A percentile compares a stretch with the other conserved stretches of the same genome.
phyloP scores from a whole-genome alignment of 2,113 vertebrate genomes.

The Solea solea region DNA sequence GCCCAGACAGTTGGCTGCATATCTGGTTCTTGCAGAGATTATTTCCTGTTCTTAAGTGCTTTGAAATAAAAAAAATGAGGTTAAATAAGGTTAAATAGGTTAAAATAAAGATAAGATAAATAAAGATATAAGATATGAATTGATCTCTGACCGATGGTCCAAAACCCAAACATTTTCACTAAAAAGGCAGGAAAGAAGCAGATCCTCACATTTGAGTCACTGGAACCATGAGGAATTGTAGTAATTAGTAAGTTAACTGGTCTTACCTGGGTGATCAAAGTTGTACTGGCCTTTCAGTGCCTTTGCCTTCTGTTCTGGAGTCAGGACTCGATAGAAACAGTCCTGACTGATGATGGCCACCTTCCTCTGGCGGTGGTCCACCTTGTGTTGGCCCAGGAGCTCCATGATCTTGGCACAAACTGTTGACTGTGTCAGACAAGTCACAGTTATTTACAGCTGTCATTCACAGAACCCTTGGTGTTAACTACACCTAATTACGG shows the following conservation, averaged over 20 bases:
- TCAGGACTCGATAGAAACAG: slow-evolving; percentile 93
- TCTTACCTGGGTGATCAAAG: slow-evolving; percentile 94
- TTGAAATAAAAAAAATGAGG: too few species aligned
- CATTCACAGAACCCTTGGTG: background rate
- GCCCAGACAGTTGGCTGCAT: too few species aligned
- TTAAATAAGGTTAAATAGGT: too few species aligned
- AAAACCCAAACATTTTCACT: background rate
- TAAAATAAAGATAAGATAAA: too few species aligned
- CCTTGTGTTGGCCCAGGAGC: slow-evolving; percentile 95
- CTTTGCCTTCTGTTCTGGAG: slow-evolving; percentile 91
- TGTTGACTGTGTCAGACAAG: slow-evolving; percentile 85
- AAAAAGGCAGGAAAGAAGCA: background rate
- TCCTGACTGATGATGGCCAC: slow-evolving; percentile 95
- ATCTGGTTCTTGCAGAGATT: too few species aligned
- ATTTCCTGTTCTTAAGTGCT: too few species aligned
- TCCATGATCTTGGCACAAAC: slow-evolving; percentile 99
- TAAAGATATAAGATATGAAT: too few species aligned
- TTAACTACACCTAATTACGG: background rate
- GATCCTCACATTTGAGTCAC: background rate
- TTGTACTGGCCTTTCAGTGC: slow-evolving; percentile 96
- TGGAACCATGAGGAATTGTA: background rate
- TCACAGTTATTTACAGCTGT: too few species aligned
- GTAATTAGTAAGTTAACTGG: background rate
- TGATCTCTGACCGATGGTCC: too few species aligned
- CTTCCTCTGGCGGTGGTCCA: slow-evolving; percentile 93